Base-by-base conservation (phyloP, 2,797 vertebrate genomes). In the Enteromius anoplus region DNA sequence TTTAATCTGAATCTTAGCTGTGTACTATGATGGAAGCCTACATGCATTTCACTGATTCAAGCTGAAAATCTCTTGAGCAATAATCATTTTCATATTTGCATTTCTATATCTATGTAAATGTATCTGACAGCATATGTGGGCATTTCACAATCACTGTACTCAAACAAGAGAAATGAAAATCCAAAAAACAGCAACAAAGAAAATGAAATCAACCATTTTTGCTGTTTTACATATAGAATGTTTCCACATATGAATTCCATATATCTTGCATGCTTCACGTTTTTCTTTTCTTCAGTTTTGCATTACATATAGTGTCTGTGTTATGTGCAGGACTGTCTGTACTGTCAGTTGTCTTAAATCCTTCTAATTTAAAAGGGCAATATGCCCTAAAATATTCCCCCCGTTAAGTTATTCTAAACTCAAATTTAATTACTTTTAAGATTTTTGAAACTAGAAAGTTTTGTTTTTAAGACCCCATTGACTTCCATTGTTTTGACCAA, bases 81-180 rank as follows among this genome's bases (percentile, higher is more conserved):
- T 29, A 81, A 80, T 58, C 78, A 78, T 62, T 32, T 82, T 26
- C 49, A 68, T 75, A 60, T 76, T 76, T 78, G 12, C 47, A 84
- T 84, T 65, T n/a, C 64, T 26, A 64, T 34, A 87, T 60, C 29
- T 60, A 40, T 82, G 69, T 51, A 55, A 62, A 64, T 73, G 42
- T 53, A 23, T 70, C 66, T 40, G 55, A 71, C 23, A 70, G 49
- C 49, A 51, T 47, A 34, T 68, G 62, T 62, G 73, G 71, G 17
- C n/a, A 32, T 55, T 55, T 75, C 72, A 55, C 51, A n/a, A 9
- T n/a, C 49, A 37, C n/a, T 55, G 8, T 55, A 37, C 71, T 73
- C 45, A 51, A 72, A 55, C 49, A 37, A 75, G 32, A 55, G 19
- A 55, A 7, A 55, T 37, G 11, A 51, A n/a, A 34, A 37, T 8